A percentile compares a stretch with the other conserved stretches of the same genome.
Evolutionary conservation across 1,140 invertebrate genomes (phyloP).

Genomic region (Anthonomus grandis): DNA sequence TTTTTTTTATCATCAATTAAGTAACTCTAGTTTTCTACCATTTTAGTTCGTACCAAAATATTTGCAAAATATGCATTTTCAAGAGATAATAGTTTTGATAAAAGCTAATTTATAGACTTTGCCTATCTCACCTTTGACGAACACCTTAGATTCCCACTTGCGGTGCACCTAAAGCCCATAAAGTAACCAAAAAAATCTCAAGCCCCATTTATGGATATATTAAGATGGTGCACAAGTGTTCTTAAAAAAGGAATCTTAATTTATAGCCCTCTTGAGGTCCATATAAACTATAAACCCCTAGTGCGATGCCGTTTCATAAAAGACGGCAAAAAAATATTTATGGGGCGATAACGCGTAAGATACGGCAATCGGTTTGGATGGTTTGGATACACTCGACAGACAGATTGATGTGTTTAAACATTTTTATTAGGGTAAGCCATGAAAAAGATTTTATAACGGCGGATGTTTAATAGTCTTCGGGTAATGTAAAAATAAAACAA

Average conservation of each 20-base stretch:
- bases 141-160: no score
- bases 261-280: constrained; percentile 14
- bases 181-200: no score
- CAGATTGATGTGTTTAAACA: constrained; percentile 22
- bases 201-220: no score
- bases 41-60: no score
- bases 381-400: constrained; percentile 11
- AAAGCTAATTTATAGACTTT: no score
- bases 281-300: constrained; percentile 22
- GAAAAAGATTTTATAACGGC: constrained; percentile 22
- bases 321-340: constrained; percentile 18
- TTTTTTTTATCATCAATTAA: no score
- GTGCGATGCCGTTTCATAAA: constrained; percentile 16
- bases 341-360: constrained; percentile 16
- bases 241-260: constrained; percentile 10
- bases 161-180: no score
- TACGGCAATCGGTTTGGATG: constrained; percentile 18
- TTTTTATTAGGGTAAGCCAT: constrained; percentile 22
- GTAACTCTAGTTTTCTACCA: no score
- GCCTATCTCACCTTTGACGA: no score
- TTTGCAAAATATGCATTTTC: no score
- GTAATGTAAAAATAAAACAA: constrained; percentile 18
- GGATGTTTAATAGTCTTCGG: constrained; percentile 15
- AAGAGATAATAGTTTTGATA: no score
- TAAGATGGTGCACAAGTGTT: constrained; percentile 1